Evolutionary conservation across 2,113 vertebrate genomes (phyloP), one percentile per base, ranked within the genome.

Genomic region (Oreotragus oreotragus): DNA sequence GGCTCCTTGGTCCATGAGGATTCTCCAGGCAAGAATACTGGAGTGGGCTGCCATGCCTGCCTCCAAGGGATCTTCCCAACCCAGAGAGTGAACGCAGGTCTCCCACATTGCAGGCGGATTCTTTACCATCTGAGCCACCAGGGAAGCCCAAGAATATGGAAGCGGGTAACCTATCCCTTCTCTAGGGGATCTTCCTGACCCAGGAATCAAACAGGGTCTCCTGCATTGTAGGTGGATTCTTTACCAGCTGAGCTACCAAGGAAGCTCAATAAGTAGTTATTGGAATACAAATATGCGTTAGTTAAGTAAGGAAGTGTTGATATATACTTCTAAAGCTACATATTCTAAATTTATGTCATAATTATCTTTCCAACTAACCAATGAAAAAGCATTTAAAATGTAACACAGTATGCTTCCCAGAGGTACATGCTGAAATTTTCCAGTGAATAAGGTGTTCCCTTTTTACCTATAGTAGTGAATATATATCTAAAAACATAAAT

Each of bases 281-380:
- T 55, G 9, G 36, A 89, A 91, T 70, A 86, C 12, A 66, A 70
- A 92, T 83, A 66, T 3, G 2, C 7, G 53, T 36, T 21, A 90
- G 15, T 64, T 84, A 88, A 53, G 73, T 55, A 88, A 85, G 15
- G 77, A 95, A 60, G 6, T 12, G 45, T 55, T 88, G 33, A 55
- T 47, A 90, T 27, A 15, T 94, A 94, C 90, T 70, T 66, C n/a
- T 85, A 94, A 94, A 97, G 10, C 15, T 81, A 66, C 7, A 83
- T 55, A 36, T 25, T 33, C 10, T 81, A 77, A 81, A 94, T 94
- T 92, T 85, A 36, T 83, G 27, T 57, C 28, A 84, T 43, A 73
- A 95, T 57, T 90, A 30, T 62, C 91, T 86, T 91, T 84, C n/a
- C 93, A 70, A 45, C 2, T 47, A 43, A 73, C 64, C n/a, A 86